A percentile compares a stretch with the other conserved stretches of the same genome.
These are phyloP conservation scores for Poecilobothrus nobilitatus DNA, from an alignment of 2,888 invertebrate genomes.

Conservation along the genomic window DNA sequence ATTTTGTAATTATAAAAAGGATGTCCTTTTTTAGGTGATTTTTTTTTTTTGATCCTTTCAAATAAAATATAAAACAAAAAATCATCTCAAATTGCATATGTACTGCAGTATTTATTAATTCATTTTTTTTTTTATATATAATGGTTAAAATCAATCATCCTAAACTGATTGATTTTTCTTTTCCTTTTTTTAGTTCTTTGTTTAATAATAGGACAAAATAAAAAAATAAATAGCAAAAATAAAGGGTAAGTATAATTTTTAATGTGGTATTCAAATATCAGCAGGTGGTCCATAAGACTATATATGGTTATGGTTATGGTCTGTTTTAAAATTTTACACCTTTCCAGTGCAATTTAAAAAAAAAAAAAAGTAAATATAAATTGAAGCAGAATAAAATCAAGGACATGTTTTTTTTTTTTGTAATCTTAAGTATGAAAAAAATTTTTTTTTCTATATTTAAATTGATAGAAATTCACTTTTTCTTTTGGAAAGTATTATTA, in stretches of 20 bases:
- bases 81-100: constrained; percentile 2
- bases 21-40: background rate
- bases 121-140: too few species aligned
- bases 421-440: too few species aligned
- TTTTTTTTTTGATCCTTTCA: background rate
- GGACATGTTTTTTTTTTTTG: too few species aligned
- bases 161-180: background rate
- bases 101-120: background rate
- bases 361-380: too few species aligned
- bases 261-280: constrained; percentile 6
- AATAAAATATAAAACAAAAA: background rate
- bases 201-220: background rate
- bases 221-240: background rate
- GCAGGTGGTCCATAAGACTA: background rate
- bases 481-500: too few species aligned
- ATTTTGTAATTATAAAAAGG: background rate
- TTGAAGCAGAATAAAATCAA: too few species aligned
- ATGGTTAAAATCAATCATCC: background rate
- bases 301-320: background rate
- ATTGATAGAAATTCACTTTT: too few species aligned
- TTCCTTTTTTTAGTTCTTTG: background rate
- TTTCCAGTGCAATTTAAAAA: background rate
- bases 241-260: background rate
- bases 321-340: background rate
- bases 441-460: too few species aligned